Evolutionary conservation across 1,140 invertebrate genomes (phyloP), one percentile per base, ranked within the genome.

Genomic region (Drosophila nigromelanica): DNA sequence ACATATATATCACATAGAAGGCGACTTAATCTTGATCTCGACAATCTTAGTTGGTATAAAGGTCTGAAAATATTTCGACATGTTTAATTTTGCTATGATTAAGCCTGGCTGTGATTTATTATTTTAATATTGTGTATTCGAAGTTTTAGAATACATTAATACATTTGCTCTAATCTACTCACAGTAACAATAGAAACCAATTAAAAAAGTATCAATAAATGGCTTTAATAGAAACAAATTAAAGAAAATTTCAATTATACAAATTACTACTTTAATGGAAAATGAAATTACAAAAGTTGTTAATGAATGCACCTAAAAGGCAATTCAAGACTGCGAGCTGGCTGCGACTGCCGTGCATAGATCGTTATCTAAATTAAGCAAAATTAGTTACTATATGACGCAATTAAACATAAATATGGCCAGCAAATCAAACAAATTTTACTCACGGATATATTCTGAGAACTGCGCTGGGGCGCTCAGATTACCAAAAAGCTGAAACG

Each of bases 341-440:
- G 24, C 30, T 24, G 14, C 66, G 63, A 75, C 50, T 71, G 77
- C 48, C 30, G 55, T 50, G 43, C 43, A 47, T 48, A 63, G 62
- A 63, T 69, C 47, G 63, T 71, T 86, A 86, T 86, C 81, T 78
- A 72, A 81, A 78, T 80, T 15, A 87, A 64, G 21, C 52, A 35
- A 77, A 74, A 78, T 86, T 86, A 80, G 73, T 86, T 87, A 72
- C 67, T 64, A 78, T 89, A 68, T 83, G 77, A 67, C 80, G 76
- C 69, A 87, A 87, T 87, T 83, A 89, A 63, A 42, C 73, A 87
- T 79, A 89, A 82, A 89, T 89, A 79, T 75, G 47, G 52, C 54
- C 45, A 33, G 37, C 35, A 54, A 54, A 45, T 66, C 52, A 68
- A 43, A 70, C 66, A 75, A 43, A 80, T 73, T 50, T 78, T 71